Base-by-base conservation (phyloP, 2,888 invertebrate species). In the Pseudanteris insignis region DNA sequence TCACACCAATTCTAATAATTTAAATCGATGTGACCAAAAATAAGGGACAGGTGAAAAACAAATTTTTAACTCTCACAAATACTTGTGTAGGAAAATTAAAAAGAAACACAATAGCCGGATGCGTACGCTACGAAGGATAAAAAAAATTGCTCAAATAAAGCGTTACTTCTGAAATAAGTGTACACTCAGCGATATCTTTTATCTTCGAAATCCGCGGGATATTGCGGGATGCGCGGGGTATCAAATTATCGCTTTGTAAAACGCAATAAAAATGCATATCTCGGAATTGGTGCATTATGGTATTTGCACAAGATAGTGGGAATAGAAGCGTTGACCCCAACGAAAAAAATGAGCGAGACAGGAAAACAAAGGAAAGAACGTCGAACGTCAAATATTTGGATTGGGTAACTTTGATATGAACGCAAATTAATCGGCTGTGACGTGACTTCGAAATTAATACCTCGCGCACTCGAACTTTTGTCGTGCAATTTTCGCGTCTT, bases 231-330 rank as follows among this genome's bases (percentile, higher is more conserved):
- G 51, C 41, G 34, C 21, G 18, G 36, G 2, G 18, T 37, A 48
- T 60, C 47, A 47, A 53, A 60, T 47, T 53, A 60, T 53, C 53
- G 41, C 53, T 40, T 59, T 25, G 46, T 41, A 60, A 60, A 53
- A 60, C 33, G 48, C 47, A 60, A 60, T 60, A 59, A 60, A 60
- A 60, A 53, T 53, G 59, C 53, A 47, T 60, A 60, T 53, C 59
- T 53, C 32, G 29, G 51, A 47, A 59, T 59, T 59, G 59, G 47
- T 59, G 59, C 59, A 59, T 53, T 59, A 53, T 53, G 51, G 34
- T 59, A 59, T 59, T 53, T 59, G 41, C 40, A 10, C 28, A 30
- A 59, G 59, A 59, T 59, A 41, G 40, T n/a, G 41, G 11, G 8
- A 7, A 29, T 44, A 36, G 46, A 51, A 51, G 26, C 59, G 21